Percentiles rank a stretch among this genome's conserved stretches.
Conservation (phyloP, 1,140 invertebrate genomes). For the Drusus annulatus region DNA sequence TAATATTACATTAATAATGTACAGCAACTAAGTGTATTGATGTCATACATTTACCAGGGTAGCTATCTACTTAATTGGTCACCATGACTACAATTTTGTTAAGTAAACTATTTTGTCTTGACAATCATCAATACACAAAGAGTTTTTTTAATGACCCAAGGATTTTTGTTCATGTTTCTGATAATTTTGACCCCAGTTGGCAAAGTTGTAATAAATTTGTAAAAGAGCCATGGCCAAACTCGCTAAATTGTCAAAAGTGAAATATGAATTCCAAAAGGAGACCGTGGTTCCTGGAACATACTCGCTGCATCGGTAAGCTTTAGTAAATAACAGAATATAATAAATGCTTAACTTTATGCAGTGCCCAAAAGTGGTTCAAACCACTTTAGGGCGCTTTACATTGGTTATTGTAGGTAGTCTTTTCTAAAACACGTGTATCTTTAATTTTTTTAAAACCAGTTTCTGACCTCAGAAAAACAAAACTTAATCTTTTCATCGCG, state of each 20-base stretch:
- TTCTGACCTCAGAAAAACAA: too few relatives aligned
- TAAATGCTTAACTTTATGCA: background rate
- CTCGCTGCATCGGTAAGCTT: constrained; percentile 54
- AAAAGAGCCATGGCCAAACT: constrained; percentile 32
- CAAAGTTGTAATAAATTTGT: too few relatives aligned
- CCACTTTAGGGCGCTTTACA: background rate
- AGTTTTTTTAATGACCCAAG: too few relatives aligned
- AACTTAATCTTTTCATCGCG: background rate
- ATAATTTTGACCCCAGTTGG: too few relatives aligned
- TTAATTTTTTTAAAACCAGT: background rate
- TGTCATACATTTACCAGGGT: too few relatives aligned
- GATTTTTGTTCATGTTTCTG: too few relatives aligned
- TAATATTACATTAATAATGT: too few relatives aligned
- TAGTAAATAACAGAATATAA: background rate
- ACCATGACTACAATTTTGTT: too few relatives aligned
- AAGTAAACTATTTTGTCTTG: too few relatives aligned
- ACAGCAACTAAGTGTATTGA: too few relatives aligned
- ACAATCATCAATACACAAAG: too few relatives aligned
- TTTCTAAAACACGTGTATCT: background rate
- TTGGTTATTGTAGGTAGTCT: background rate
- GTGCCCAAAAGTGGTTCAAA: background rate
- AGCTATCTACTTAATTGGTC: too few relatives aligned
- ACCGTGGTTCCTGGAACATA: constrained; percentile 50
- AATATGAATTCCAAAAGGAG: constrained; percentile 52
- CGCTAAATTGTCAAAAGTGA: constrained; percentile 42